Conservation (phyloP, 2,888 invertebrate species). For the Bruchidius siliquastri region DNA sequence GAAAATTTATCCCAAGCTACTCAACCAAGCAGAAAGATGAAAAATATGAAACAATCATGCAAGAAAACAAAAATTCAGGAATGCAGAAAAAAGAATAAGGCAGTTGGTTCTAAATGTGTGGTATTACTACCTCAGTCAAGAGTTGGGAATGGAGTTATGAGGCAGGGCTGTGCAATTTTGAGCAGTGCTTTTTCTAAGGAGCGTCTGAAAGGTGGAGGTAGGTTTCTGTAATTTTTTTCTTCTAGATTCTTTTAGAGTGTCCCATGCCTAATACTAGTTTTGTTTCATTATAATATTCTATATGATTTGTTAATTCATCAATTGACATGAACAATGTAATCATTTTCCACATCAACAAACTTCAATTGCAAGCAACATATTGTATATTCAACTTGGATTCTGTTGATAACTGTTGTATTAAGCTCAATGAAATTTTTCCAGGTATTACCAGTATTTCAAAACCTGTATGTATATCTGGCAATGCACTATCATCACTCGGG, state of each 20-base stretch:
- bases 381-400: no score
- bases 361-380: no score
- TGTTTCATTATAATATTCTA: no score
- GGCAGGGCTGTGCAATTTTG: background rate
- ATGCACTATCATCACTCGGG: conserved; percentile 32
- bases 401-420: no score
- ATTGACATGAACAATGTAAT: no score
- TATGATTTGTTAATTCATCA: no score
- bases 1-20: background rate
- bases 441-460: background rate
- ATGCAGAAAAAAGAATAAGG: background rate
- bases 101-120: background rate
- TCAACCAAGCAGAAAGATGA: background rate
- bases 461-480: background rate
- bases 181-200: background rate
- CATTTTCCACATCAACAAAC: no score
- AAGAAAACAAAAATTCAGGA: background rate
- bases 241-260: no score
- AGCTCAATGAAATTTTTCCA: background rate
- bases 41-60: conserved; percentile 13
- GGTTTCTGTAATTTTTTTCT: no score
- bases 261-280: no score
- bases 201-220: no score
- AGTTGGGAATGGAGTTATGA: background rate
- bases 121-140: background rate